A percentile compares a stretch with the other conserved stretches of the same genome.
phyloP scores from a whole-genome alignment of 2,888 invertebrate genomes.

The Drosophila multiciliata region DNA sequence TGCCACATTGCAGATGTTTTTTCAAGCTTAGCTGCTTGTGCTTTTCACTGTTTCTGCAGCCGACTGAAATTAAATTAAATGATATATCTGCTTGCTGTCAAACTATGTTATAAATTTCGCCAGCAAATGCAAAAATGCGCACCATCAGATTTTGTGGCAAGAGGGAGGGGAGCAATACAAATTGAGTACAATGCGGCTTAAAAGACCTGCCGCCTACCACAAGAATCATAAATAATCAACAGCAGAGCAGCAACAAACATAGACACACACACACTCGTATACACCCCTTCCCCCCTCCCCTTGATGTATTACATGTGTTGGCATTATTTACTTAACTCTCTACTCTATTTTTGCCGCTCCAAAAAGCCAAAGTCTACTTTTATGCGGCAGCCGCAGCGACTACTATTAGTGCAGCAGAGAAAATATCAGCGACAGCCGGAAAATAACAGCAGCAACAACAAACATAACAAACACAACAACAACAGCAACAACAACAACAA shows the following conservation, averaged over 20 bases:
- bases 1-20: conserved; percentile 22
- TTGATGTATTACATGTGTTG: conserved; percentile 78
- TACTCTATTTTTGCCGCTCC: conserved; percentile 74
- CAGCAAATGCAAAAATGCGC: conserved; percentile 21
- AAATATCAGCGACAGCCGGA: conserved; percentile 27
- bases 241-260: conserved; percentile 15
- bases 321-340: conserved; percentile 78
- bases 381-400: conserved; percentile 60
- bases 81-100: conserved; percentile 46
- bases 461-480: not conserved
- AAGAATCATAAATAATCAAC: conserved; percentile 64
- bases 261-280: not conserved
- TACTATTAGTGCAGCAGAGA: conserved; percentile 73
- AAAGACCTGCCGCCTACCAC: conserved; percentile 45
- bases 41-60: conserved; percentile 35
- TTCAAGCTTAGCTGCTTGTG: conserved; percentile 32
- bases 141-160: conserved; percentile 15
- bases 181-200: conserved; percentile 44
- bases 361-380: conserved; percentile 73
- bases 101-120: conserved; percentile 32
- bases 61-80: conserved; percentile 69
- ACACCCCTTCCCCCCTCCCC: conserved; percentile 15
- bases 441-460: conserved; percentile 39
- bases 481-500: conserved; percentile 45
- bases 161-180: conserved; percentile 18